Evolutionary conservation across 2,888 invertebrate species (phyloP), one percentile per base, ranked within the genome.

Genomic region (Orthonychiurus folsomi): DNA sequence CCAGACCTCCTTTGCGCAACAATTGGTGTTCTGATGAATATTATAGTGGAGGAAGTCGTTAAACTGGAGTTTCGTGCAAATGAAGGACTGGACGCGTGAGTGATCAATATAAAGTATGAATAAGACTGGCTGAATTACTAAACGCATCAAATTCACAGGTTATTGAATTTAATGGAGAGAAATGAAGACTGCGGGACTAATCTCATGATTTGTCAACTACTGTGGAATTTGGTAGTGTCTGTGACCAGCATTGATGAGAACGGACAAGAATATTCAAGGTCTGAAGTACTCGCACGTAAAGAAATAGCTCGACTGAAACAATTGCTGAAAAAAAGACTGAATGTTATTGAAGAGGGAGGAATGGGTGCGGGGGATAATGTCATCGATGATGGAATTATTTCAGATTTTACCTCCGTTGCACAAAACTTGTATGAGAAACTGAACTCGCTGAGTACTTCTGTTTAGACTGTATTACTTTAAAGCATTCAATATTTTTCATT

Each of bases 11-110:
- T 70, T 3, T 69, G 68, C 57, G 69, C 72, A 20, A 70, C 70
- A 9, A 63, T 71, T 21, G 72, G 72, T 2, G 69, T 72, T 15
- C 61, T 72, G 12, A 71, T 72, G 56, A 72, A 72, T 48, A 67
- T 72, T 3, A 70, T 72, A 50, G 66, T 71, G 23, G 68, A 71
- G 9, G 66, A 67, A 9, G 65, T 59, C 54, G 69, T 68, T 12
- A 68, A 65, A 60, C 60, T 58, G 1, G 69, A 67, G 53, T 72
- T 72, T 63, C 20, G 68, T 1, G 57, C 56, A 3, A 52, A 63
- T 27, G 53, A 62, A 27, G 72, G 72, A 3, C 60, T 72, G 12
- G 67, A 67, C 15, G 57, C 62, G 69, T 69, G 65, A 62, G 27
- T 50, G 26, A 12, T 47, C 15, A 37, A 12, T n/a, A 12, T 37